Conservation (phyloP, 2,888 invertebrate genomes). For the Napeogenes inachia region DNA sequence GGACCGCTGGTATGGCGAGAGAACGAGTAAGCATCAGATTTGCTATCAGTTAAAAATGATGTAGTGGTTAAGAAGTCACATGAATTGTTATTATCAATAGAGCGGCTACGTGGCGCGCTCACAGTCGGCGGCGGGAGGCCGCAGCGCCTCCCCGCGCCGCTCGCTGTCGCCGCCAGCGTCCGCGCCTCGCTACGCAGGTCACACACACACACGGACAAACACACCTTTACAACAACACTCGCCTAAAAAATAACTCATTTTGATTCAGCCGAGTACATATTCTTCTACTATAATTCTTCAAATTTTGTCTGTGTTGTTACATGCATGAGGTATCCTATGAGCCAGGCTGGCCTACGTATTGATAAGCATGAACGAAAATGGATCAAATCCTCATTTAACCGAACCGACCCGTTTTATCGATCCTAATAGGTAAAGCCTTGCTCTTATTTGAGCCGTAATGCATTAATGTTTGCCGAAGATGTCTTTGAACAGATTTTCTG, state of each 20-base stretch:
- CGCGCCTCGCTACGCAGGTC: slow-evolving; percentile 79
- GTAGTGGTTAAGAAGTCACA: background rate
- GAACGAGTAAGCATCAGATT: slow-evolving; percentile 64
- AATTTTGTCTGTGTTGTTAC: background rate
- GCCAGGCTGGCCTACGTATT: background rate
- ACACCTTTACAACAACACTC: slow-evolving; percentile 28
- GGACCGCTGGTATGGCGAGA: slow-evolving; percentile 81
- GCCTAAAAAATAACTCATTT: slow-evolving; percentile 8
- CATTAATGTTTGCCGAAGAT: no score
- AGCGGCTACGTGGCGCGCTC: slow-evolving; percentile 82
- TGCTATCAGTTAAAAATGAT: background rate
- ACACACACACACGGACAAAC: slow-evolving; percentile 48
- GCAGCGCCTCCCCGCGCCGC: slow-evolving; percentile 90
- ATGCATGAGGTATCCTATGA: slow-evolving; percentile 1
- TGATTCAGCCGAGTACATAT: slow-evolving; percentile 9
- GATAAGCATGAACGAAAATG: background rate
- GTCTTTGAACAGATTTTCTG: slow-evolving; percentile 1
- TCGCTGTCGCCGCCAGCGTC: slow-evolving; percentile 87
- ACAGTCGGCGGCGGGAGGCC: slow-evolving; percentile 89
- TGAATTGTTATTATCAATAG: slow-evolving; percentile 13
- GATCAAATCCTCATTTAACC: background rate
- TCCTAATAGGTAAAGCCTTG: background rate
- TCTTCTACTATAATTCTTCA: slow-evolving; percentile 3
- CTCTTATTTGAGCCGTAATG: no score
- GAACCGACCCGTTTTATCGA: background rate